Evolutionary conservation across 92 coral and sea anemone genomes (phyloP).

Genomic region (Siderastrea siderea): DNA sequence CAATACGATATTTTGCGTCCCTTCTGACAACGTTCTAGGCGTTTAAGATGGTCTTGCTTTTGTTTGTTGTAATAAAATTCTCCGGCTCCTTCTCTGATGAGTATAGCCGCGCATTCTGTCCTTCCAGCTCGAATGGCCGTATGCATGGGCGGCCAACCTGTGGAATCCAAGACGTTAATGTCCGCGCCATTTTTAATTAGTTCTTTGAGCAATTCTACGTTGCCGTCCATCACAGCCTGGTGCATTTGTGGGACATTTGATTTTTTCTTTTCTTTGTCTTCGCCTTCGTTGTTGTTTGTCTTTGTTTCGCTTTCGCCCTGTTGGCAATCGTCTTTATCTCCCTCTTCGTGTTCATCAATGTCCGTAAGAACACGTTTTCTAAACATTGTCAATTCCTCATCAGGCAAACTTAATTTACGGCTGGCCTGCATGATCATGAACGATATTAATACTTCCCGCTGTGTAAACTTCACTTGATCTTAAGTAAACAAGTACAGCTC

Average conservation of each 20-base stretch:
- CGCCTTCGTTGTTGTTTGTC: conserved; percentile 2
- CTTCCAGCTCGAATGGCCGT: conserved; percentile 82
- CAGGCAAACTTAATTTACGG: conserved; percentile 75
- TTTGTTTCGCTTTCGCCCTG: conserved; percentile 19
- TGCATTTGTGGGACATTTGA: conserved; percentile 63
- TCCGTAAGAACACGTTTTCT: conserved; percentile 70
- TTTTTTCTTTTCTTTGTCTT: conserved; percentile 30
- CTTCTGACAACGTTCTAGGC: conserved; percentile 73
- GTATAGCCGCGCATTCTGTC: conserved; percentile 84
- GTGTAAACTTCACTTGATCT: conserved; percentile 24
- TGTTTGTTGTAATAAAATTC: conserved; percentile 84
- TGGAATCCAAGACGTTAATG: conserved; percentile 76
- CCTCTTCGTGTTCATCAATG: conserved; percentile 72
- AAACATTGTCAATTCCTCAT: conserved; percentile 34
- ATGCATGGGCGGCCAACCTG: conserved; percentile 92
- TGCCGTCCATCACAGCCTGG: conserved; percentile 76
- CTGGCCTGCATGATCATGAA: conserved; percentile 50
- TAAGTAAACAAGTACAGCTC: conserved; percentile 10
- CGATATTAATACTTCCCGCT: conserved; percentile 13
- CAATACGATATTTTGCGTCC: conserved; percentile 81
- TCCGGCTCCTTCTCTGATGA: conserved; percentile 86
- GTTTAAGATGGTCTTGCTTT: conserved; percentile 81
- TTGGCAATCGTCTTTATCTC: conserved; percentile 8
- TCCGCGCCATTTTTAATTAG: conserved; percentile 81
- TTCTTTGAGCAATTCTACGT: conserved; percentile 66